These are phyloP conservation scores for Bagarius yarrelli DNA, from an alignment of 2,113 vertebrate species.

Conservation along the genomic window DNA sequence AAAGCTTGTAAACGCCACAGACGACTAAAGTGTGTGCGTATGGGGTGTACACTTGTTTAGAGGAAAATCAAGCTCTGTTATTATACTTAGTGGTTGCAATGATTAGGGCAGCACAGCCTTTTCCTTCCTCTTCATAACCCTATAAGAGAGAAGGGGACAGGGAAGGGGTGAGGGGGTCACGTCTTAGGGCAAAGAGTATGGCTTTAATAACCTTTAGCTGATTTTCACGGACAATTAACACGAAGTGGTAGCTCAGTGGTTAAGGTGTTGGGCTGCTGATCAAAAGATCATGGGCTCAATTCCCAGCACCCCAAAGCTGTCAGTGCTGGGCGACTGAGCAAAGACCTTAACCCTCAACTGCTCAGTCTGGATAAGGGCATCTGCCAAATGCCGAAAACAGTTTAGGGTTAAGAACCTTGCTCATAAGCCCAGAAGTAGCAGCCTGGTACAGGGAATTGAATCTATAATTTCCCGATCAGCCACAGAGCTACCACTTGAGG, in stretches of 20 bases:
- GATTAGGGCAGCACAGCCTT: conserved; percentile 23
- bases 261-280: too few species aligned
- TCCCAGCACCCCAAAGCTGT: too few species aligned
- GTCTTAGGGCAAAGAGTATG: not conserved
- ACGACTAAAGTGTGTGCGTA: not conserved
- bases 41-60: not conserved
- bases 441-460: too few species aligned
- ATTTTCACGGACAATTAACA: not conserved
- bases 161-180: not conserved
- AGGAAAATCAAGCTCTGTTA: conserved; percentile 14
- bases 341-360: too few species aligned
- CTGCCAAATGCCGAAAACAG: too few species aligned
- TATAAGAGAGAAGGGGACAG: not conserved
- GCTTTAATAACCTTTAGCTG: conserved; percentile 1
- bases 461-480: too few species aligned
- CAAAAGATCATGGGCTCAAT: too few species aligned
- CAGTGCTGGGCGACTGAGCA: too few species aligned
- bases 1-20: not conserved
- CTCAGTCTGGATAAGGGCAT: too few species aligned
- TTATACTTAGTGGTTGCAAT: conserved; percentile 16
- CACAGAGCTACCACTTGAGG: too few species aligned
- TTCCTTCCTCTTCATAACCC: conserved; percentile 23
- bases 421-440: too few species aligned
- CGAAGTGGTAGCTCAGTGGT: not conserved
- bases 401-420: too few species aligned